Conservation (phyloP, 1,140 invertebrate genomes). For the Drosophila parabipectinata region DNA sequence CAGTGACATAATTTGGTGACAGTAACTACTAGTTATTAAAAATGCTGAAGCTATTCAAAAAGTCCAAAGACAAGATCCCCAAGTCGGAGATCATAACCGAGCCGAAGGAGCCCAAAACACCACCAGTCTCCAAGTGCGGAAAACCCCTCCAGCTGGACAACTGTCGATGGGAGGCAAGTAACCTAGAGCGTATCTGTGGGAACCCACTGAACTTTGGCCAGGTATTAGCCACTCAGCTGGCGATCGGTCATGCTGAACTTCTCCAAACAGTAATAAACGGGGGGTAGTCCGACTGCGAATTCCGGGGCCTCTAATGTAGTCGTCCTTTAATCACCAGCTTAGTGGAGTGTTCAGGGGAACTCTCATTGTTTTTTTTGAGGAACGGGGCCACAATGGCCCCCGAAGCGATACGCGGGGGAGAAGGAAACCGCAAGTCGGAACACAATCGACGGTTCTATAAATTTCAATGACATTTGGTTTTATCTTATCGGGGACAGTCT, state of each 20-base stretch:
- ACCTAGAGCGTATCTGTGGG: neutral
- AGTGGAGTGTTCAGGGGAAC: slow-evolving; percentile 15
- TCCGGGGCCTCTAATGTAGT: neutral
- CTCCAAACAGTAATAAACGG: neutral
- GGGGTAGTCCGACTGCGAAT: too few species aligned
- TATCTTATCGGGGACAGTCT: slow-evolving; percentile 52
- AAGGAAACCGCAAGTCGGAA: slow-evolving; percentile 15
- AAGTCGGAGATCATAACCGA: slow-evolving; percentile 82
- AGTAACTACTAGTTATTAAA: neutral
- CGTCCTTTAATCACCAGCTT: slow-evolving; percentile 24
- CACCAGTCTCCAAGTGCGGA: slow-evolving; percentile 76
- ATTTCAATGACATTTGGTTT: slow-evolving; percentile 41
- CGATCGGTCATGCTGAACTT: too few species aligned
- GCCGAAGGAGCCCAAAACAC: slow-evolving; percentile 65
- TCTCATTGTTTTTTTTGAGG: slow-evolving; percentile 25
- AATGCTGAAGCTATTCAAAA: slow-evolving; percentile 79
- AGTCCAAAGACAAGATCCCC: slow-evolving; percentile 77
- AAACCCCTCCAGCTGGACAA: slow-evolving; percentile 79
- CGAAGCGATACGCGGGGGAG: slow-evolving; percentile 15
- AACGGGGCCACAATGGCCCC: slow-evolving; percentile 6
- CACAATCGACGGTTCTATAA: slow-evolving; percentile 47
- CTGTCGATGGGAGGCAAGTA: slow-evolving; percentile 83
- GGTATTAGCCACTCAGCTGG: neutral
- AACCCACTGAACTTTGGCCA: slow-evolving; percentile 40
- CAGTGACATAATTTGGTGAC: slow-evolving; percentile 1